Evolutionary conservation across 1,140 invertebrate genomes (phyloP).

Genomic region (Lerema accius): DNA sequence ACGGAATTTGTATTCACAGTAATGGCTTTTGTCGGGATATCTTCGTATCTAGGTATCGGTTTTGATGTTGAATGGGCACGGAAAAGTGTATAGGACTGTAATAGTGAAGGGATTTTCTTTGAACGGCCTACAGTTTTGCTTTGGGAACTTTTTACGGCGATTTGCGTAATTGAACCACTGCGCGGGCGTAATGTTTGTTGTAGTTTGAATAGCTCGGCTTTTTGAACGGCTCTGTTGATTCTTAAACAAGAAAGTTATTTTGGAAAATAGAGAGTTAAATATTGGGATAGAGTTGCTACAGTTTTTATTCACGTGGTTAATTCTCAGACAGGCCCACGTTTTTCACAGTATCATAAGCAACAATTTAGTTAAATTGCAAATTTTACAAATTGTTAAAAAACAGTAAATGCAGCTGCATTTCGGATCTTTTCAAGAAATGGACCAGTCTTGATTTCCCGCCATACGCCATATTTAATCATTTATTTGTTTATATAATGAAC

Average conservation of each 20-base stretch:
- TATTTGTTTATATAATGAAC: no score
- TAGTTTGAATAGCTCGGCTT: slow-evolving; percentile 3
- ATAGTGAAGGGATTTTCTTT: slow-evolving; percentile 41
- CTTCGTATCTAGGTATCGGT: slow-evolving; percentile 47
- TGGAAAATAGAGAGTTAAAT: neutral
- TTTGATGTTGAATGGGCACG: slow-evolving; percentile 54
- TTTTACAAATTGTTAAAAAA: no score
- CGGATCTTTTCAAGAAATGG: no score
- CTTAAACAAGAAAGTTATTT: neutral
- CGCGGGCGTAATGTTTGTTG: neutral
- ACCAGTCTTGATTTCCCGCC: no score
- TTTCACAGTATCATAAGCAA: no score
- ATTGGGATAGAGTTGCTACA: no score
- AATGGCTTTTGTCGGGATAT: slow-evolving; percentile 66
- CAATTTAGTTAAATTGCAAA: no score
- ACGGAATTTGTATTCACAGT: slow-evolving; percentile 65
- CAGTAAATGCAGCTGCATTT: no score
- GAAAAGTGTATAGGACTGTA: slow-evolving; percentile 50
- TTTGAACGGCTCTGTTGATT: neutral
- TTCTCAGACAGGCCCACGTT: no score
- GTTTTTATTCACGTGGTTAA: no score
- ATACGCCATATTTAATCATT: no score
- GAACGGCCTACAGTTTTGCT: slow-evolving; percentile 33
- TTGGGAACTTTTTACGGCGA: slow-evolving; percentile 32
- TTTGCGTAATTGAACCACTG: slow-evolving; percentile 3